Evolutionary conservation across 2,888 invertebrate species (phyloP), one percentile per base, ranked within the genome.

Genomic region (Chymomyza caudatula): DNA sequence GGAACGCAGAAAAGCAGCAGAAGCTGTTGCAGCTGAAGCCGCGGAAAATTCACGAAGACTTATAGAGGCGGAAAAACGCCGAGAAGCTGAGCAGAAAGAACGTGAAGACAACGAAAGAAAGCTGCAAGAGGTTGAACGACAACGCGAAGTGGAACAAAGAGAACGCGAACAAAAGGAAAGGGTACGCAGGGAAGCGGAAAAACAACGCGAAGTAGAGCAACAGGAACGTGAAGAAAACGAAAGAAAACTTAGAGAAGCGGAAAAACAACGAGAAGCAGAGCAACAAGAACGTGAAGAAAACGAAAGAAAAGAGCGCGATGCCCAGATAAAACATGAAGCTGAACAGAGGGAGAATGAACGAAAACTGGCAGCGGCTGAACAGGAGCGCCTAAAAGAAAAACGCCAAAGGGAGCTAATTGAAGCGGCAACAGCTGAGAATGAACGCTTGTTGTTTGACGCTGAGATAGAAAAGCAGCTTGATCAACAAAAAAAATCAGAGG

Each of bases 1-100:
- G 37, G 74, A 89, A 4, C 81, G 75, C 3, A 60, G 52, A 11
- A 67, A 68, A 52, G 74, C 69, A 4, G 74, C 68, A 37, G 58
- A 67, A 53, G 66, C 69, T 53, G 76, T 69, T 3, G 67, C 68
- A 2, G 77, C 70, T 20, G 78, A 71, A 13, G 69, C 67, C 23
- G 49, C 54, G 52, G 37, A 64, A 56, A n/a, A 63, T 59, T 60
- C 67, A 58, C 2, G 63, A 42, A 66, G 64, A 60, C 62, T 66
- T n/a, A n/a, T 62, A 5, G 62, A 72, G 25, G 60, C 49, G 4
- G 65, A 63, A 29, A 61, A 53, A 20, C 54, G 66, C 17, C 58
- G 53, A 4, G 69, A 75, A 51, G 69, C 59, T 47, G 73, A 68
- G 13, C 59, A 68, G 49, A 69, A 52, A 0, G 56, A 75, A 71